Evolutionary conservation across 2,113 vertebrate genomes (phyloP).

Genomic region (Carollia perspicillata): DNA sequence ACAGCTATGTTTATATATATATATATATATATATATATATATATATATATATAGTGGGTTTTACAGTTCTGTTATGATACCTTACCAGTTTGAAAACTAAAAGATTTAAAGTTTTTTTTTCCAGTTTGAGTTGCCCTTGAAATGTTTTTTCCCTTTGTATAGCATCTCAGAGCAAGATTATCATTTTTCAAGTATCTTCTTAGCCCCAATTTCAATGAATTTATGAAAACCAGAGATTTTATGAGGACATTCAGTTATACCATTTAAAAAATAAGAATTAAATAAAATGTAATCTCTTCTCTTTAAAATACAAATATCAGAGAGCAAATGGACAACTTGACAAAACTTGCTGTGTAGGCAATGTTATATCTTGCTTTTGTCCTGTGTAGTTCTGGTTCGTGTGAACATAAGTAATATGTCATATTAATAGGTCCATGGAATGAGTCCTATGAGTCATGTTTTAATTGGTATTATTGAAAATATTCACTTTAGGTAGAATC

Average conservation of each 20-base stretch:
- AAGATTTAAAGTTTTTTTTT: slow-evolving; percentile 8
- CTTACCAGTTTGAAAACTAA: neutral
- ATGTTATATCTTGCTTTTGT: neutral
- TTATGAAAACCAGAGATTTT: slow-evolving; percentile 26
- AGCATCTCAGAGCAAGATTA: slow-evolving; percentile 20
- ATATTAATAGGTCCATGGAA: neutral
- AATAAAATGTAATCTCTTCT: neutral
- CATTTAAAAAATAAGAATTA: slow-evolving; percentile 1
- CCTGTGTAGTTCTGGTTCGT: neutral
- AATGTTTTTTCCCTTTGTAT: neutral
- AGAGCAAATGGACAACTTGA: neutral
- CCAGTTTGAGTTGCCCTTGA: neutral
- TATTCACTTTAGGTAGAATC: neutral
- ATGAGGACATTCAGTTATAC: slow-evolving; percentile 21
- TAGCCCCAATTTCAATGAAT: neutral
- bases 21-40: too few species aligned
- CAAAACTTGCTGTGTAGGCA: neutral
- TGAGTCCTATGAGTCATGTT: neutral
- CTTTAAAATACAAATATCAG: slow-evolving; percentile 51
- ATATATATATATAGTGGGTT: neutral
- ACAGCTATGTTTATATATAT: slow-evolving; percentile 61
- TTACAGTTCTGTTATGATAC: slow-evolving; percentile 53
- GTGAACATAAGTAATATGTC: slow-evolving; percentile 3
- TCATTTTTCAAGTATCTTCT: slow-evolving; percentile 14
- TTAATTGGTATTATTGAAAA: slow-evolving; percentile 31